Evolutionary conservation across 2,888 invertebrate genomes (phyloP), one percentile per base, ranked within the genome.

Genomic region (Drosophila aldrichi): DNA sequence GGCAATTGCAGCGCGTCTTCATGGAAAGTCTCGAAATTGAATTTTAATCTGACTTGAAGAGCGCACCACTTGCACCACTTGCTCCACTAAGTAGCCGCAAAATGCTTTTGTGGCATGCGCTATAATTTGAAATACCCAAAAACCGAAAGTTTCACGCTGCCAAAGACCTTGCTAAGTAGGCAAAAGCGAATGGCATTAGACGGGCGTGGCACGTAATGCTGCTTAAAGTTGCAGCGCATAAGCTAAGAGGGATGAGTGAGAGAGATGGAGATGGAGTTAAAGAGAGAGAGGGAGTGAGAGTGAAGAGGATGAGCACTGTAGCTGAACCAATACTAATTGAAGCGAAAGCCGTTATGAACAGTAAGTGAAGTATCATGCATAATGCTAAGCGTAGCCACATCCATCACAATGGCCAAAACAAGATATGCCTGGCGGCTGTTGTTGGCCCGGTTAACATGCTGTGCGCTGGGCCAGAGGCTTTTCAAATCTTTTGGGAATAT

Each of bases 401-500:
- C 74, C 66, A 77, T 77, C 77, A 77, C 74, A 74, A 67, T 74
- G 48, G 66, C 36, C 41, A 32, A 16, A 5, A 32, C 10, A 51
- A 63, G 73, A 76, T 76, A 64, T 69, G 59, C 55, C 55, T 32
- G 34, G 36, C 55, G 40, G 29, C 7, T 38, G 36, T 12, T 56
- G 7, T 48, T 48, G 59, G 70, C 55, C 55, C 46, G 40, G 66
- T 68, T 68, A 74, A 54, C 68, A 58, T 57, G 62, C 57, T 52
- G 56, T 40, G 29, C 16, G 18, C 29, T 61, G 58, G 44, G 77
- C 56, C 60, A 38, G 38, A 49, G 77, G 63, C 69, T 68, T 75
- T 82, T 70, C 60, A 74, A 85, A 70, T 86, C 84, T 77, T 84
- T 79, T 55, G 86, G 86, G 84, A 85, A 85, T 86, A 81, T 77